Evolutionary conservation across 1,140 invertebrate species (phyloP).

Genomic region (Bombus turneri): DNA sequence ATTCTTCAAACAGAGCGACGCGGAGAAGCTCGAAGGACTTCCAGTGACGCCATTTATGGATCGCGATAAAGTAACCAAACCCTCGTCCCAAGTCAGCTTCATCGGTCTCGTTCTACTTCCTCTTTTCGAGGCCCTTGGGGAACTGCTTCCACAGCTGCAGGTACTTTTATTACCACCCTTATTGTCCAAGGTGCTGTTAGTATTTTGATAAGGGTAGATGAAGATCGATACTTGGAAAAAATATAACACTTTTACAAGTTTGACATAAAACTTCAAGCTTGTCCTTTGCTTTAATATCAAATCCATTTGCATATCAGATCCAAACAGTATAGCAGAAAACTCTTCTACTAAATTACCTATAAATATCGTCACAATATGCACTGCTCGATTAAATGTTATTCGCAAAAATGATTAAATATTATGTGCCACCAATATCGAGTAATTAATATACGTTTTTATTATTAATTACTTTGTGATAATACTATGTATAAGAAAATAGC

Average conservation of each 20-base stretch:
- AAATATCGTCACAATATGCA: too few relatives aligned
- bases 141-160: slow-evolving; percentile 88
- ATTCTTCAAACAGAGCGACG: slow-evolving; percentile 92
- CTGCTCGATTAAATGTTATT: too few relatives aligned
- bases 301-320: neutral
- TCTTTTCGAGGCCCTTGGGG: slow-evolving; percentile 89
- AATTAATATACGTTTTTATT: too few relatives aligned
- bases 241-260: neutral
- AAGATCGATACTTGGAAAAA: neutral
- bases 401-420: too few relatives aligned
- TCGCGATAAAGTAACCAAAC: slow-evolving; percentile 94
- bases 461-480: too few relatives aligned
- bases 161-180: slow-evolving; percentile 72
- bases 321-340: too few relatives aligned
- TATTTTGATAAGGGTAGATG: neutral
- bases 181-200: neutral
- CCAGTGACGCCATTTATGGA: slow-evolving; percentile 96
- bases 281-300: neutral
- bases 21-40: slow-evolving; percentile 92
- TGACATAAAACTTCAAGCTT: neutral
- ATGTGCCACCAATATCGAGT: too few relatives aligned
- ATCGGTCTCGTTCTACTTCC: slow-evolving; percentile 93
- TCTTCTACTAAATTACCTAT: neutral
- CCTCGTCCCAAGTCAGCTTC: slow-evolving; percentile 93
- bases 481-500: too few relatives aligned